Conservation (phyloP, 2,113 vertebrate genomes). For the Synodontis membranacea region DNA sequence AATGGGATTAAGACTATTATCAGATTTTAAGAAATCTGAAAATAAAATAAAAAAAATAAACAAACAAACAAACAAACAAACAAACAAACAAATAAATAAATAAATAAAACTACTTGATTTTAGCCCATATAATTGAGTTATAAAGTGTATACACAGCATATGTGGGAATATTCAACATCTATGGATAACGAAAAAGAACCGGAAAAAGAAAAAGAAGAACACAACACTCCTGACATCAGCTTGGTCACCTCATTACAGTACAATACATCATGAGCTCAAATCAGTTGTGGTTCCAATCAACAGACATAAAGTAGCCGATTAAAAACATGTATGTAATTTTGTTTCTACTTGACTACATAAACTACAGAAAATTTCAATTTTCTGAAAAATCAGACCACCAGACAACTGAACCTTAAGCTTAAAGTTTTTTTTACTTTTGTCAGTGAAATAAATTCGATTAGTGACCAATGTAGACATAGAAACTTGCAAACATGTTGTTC, state of each 20-base stretch:
- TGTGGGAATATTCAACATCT: neutral
- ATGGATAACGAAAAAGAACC: neutral
- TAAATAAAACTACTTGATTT: no score
- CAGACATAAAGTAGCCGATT: neutral
- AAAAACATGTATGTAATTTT: neutral
- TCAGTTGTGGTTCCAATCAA: neutral
- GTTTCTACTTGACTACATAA: neutral
- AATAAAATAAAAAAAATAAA: no score
- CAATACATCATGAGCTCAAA: neutral
- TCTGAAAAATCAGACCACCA: neutral
- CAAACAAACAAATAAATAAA: no score
- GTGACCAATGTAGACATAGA: neutral
- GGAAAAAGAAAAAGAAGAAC: neutral
- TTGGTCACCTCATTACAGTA: neutral
- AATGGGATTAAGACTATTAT: neutral
- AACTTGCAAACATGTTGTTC: neutral
- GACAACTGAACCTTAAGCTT: neutral
- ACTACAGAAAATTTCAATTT: neutral
- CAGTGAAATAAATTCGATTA: neutral
- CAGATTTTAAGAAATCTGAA: no score
- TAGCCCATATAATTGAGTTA: neutral
- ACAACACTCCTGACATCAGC: neutral
- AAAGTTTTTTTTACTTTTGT: neutral
- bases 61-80: no score
- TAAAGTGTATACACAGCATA: neutral